Evolutionary conservation across 2,888 invertebrate species (phyloP).

Genomic region (Dusona sp.): DNA sequence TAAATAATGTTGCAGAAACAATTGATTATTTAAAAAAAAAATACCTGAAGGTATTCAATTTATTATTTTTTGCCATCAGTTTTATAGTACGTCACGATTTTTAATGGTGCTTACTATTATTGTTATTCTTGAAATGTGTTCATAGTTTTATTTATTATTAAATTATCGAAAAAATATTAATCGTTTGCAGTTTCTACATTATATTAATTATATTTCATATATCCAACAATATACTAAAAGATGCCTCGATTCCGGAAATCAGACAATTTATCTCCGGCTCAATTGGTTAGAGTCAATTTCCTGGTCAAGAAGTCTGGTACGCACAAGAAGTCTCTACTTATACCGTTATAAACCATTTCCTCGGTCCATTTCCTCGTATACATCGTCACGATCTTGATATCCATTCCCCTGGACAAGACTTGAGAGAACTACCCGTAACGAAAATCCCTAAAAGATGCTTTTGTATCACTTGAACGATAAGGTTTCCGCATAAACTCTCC

Average conservation of each 20-base stretch:
- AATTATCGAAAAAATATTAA: not conserved
- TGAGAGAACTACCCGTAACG: conserved; percentile 23
- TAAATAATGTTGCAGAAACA: not conserved
- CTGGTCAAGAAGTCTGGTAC: conserved; percentile 34
- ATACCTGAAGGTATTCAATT: not conserved
- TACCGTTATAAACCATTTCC: conserved; percentile 51
- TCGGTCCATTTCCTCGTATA: conserved; percentile 54
- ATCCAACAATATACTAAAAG: not conserved
- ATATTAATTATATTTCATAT: not conserved
- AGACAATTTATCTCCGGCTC: conserved; percentile 54
- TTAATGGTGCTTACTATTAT: no score
- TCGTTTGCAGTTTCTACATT: not conserved
- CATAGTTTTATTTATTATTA: not conserved
- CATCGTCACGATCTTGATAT: conserved; percentile 55
- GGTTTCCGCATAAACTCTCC: conserved; percentile 22
- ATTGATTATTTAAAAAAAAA: not conserved
- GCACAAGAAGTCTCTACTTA: conserved; percentile 35
- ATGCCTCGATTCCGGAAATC: conserved; percentile 25
- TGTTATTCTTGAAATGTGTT: not conserved
- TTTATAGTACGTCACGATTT: no score
- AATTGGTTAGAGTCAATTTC: conserved; percentile 56
- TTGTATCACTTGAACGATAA: conserved; percentile 40
- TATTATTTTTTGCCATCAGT: not conserved
- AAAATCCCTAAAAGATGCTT: conserved; percentile 44
- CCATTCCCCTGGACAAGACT: conserved; percentile 13